Evolutionary conservation across 64 coral and sea anemone genomes (phyloP).

Genomic region (Trachythela sp.): DNA sequence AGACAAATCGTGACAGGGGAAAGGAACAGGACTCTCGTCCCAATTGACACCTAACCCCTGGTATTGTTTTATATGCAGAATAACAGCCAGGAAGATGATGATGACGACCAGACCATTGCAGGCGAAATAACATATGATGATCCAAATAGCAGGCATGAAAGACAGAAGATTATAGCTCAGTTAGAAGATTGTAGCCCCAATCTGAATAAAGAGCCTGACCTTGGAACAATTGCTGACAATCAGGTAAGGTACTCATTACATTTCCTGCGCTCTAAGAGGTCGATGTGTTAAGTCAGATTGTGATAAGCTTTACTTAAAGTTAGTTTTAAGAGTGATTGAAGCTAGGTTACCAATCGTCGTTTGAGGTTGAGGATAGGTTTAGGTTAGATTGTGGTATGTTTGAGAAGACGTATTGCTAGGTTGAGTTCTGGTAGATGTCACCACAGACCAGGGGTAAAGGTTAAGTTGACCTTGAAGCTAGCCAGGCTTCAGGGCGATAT

Average conservation of each 20-base stretch:
- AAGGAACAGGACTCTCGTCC: no score
- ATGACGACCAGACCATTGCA: slow-evolving; percentile 72
- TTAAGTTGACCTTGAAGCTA: no score
- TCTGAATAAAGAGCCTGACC: not conserved
- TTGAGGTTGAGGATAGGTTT: no score
- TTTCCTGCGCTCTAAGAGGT: not conserved
- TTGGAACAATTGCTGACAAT: not conserved
- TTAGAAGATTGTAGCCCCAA: slow-evolving; percentile 64
- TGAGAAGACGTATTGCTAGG: no score
- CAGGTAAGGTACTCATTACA: not conserved
- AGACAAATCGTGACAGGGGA: no score
- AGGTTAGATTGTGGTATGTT: no score
- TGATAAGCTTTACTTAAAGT: not conserved
- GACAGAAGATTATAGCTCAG: slow-evolving; percentile 79
- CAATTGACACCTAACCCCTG: no score
- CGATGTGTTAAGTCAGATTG: not conserved
- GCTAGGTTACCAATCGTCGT: no score
- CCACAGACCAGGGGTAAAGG: no score
- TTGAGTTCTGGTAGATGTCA: no score
- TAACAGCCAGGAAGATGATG: slow-evolving; percentile 4
- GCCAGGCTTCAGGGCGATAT: no score
- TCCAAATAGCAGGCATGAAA: slow-evolving; percentile 73
- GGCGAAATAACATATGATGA: slow-evolving; percentile 95
- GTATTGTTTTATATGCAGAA: not conserved
- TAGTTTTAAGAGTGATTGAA: not conserved